Base-by-base conservation (phyloP, 2,113 vertebrate species). In the Lanius ludovicianus region DNA sequence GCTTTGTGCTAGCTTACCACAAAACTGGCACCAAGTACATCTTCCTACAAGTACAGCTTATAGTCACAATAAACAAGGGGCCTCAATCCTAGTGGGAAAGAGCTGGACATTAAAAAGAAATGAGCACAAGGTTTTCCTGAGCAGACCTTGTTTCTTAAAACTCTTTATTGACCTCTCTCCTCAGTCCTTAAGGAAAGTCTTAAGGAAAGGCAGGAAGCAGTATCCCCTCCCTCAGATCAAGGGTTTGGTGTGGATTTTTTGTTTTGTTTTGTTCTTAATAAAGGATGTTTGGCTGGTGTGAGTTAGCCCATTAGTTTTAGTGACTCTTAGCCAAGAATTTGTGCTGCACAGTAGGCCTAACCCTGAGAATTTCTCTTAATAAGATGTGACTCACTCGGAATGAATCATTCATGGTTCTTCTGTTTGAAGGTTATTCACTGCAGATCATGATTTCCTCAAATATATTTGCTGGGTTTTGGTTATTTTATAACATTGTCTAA, bases 341-440 rank as follows among this genome's bases (percentile, higher is more conserved):
- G 35, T 92, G 59, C 75, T 44, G 18, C 84, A 85, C 60, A 86
- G 82, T 85, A 82, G 89, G 78, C 95, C 81, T 95, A 84, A 64
- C 71, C 55, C 75, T 84, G 75, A 94, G 88, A 87, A 93, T 96
- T 88, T 90, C 63, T 75, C 76, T 92, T 92, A 88, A 93, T 95
- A n/a, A 94, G 75, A 49, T 64, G 49, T 93, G 92, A 94, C 83
- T 96, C 93, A 96, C 31, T 52, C 62, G 87, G 46, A 94, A 90
- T 92, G 90, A 94, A 75, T 95, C 82, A 92, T 90, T 96, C 73
- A 94, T 83, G 75, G 31, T 84, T 93, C 68, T 76, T 82, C 50
- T 59, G 9, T 82, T 87, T 69, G 85, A 70, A 81, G 49, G 64
- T 68, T 88, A 75, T 92, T 91, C 56, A 49, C 39, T 87, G 49